Base-by-base conservation (phyloP, 2,797 vertebrate genomes). In the Pantherophis vulpinus region DNA sequence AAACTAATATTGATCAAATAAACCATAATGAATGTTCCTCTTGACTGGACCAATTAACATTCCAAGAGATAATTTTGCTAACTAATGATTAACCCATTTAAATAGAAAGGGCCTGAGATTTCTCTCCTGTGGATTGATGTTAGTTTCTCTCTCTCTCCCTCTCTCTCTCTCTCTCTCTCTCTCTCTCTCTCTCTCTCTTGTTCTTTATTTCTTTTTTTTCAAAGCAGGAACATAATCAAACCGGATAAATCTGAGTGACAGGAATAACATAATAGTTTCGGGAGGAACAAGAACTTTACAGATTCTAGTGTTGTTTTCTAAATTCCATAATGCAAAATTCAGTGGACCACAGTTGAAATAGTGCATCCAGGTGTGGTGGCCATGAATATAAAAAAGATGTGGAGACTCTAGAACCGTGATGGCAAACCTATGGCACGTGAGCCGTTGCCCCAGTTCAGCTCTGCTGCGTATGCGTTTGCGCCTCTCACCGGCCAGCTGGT, bases 11-110 rank as follows among this genome's bases (percentile, higher is more conserved):
- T 90, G 94, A 94, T 91, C 96, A 95, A 96, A 96, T 61, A 95
- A 97, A 96, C 93, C 6, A 3, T 93, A 95, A 93, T 97, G 96
- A 96, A 97, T 95, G 94, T 97, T 95, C 94, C 96, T 96, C 96
- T 95, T 93, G 93, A 96, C 96, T 96, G 93, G 96, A 94, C 94
- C 96, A 96, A 96, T 97, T 96, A 97, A 93, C 95, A 94, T 95
- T 90, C 88, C 47, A 91, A 94, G 94, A 97, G 95, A 96, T 94
- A 91, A 91, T 94, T 92, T 96, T 96, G 96, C 95, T 96, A 95
- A 92, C 94, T 95, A 95, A 95, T 3, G 86, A 93, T 95, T 93
- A 92, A 94, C 90, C 93, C 74, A 86, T 93, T 93, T 94, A 91
- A 94, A 93, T 95, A 25, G 94, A 95, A 92, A 93, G 95, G 47